phyloP scores from a whole-genome alignment of 2,113 vertebrate genomes.

The Bettongia penicillata region DNA sequence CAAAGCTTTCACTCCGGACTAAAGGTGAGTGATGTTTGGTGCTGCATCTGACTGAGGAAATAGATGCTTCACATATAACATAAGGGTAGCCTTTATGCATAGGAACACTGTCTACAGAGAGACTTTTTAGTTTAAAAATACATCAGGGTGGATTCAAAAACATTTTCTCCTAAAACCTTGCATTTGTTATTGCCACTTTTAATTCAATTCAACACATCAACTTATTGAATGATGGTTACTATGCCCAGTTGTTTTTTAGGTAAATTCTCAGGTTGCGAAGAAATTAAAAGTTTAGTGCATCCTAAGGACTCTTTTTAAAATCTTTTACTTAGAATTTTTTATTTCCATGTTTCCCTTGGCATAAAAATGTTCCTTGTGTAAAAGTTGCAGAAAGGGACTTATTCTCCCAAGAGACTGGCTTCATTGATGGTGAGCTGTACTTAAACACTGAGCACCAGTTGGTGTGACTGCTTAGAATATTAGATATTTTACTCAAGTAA shows the following conservation, averaged over 20 bases:
- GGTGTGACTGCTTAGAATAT: background rate
- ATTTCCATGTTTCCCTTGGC: background rate
- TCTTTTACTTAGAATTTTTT: background rate
- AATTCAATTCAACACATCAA: background rate
- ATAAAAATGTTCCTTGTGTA: constrained; percentile 17
- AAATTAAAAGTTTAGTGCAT: background rate
- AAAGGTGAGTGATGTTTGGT: background rate
- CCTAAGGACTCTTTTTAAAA: background rate
- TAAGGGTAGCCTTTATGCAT: background rate
- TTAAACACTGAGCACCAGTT: background rate
- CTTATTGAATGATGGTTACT: background rate
- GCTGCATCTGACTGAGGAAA: background rate
- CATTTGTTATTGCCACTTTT: background rate
- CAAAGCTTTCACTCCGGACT: background rate
- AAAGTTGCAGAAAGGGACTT: background rate
- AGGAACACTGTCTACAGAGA: background rate
- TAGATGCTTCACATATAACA: background rate
- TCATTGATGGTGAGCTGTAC: background rate
- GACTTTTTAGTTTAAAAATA: background rate
- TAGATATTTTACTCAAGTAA: background rate
- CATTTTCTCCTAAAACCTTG: background rate
- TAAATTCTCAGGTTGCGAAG: background rate
- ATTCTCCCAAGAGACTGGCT: background rate
- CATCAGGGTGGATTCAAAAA: background rate
- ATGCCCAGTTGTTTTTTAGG: rapidly evolving